Conservation (phyloP, 1,140 invertebrate species). For the Leptinotarsa lineolata region DNA sequence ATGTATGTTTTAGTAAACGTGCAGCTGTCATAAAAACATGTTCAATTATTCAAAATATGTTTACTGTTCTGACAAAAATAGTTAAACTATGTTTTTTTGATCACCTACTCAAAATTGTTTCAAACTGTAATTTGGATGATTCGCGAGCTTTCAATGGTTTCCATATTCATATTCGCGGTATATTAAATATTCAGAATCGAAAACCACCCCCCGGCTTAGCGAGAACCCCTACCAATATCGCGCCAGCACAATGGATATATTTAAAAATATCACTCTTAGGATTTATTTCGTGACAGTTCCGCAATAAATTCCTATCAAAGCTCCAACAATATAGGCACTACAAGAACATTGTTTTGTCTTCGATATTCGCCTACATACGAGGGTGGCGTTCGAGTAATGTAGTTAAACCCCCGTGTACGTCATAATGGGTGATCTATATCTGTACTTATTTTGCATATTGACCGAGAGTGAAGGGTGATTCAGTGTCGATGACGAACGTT, state of each 20-base stretch:
- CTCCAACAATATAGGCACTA: conserved; percentile 27
- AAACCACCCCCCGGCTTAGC: background rate
- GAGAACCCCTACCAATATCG: conserved; percentile 17
- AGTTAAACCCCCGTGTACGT: conserved; percentile 21
- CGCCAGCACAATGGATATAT: conserved; percentile 12
- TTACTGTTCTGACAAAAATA: too few relatives aligned
- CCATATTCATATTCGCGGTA: conserved; percentile 13
- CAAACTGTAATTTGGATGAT: background rate
- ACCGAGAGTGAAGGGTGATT: conserved; percentile 27
- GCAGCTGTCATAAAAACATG: too few relatives aligned
- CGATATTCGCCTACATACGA: conserved; percentile 20
- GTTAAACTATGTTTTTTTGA: too few relatives aligned
- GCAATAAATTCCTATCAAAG: conserved; percentile 31
- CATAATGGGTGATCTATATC: conserved; percentile 31
- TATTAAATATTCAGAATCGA: conserved; percentile 14
- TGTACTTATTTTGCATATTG: conserved; percentile 32
- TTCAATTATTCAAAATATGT: too few relatives aligned
- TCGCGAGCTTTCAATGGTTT: background rate
- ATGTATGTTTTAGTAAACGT: too few relatives aligned
- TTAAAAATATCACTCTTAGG: conserved; percentile 30
- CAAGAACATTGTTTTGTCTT: conserved; percentile 33
- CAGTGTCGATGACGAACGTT: conserved; percentile 24
- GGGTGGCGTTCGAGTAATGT: conserved; percentile 16
- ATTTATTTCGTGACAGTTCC: conserved; percentile 27
- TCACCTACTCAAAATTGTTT: too few relatives aligned